Base-by-base conservation (phyloP, 35 echinoderm and acorn worm species). In the Patiria miniata region DNA sequence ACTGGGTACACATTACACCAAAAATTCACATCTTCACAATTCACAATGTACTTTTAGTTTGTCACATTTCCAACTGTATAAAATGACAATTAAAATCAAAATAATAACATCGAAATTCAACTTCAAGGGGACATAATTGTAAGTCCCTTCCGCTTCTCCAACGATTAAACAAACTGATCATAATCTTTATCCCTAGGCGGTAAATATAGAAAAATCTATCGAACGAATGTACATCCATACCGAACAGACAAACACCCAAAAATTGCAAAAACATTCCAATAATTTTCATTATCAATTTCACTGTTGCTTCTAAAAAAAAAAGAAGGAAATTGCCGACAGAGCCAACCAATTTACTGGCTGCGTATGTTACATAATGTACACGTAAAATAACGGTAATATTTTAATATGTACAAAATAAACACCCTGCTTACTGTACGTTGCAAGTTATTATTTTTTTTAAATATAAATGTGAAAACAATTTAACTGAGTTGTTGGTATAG, bases 301-400 rank as follows among this genome's bases (percentile, higher is more conserved):
- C 34, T 26, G 29, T 73, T 73, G 65, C 65, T 26, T 73, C 65
- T 73, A 73, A 73, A 73, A 73, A 73, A 73, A n/a, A n/a, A n/a
- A n/a, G n/a, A n/a, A n/a, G n/a, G n/a, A n/a, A 73, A 73, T 73
- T 73, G 65, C 65, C 65, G 29, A 73, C 65, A 73, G 65, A 73
- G 65, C 34, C 14, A 73, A 12, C 65, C 65, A 73, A 73, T 18
- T 22, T 73, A 26, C 23, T 73, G 65, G 65, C 65, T 34, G 65
- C 65, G 65, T 73, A 73, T 73, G 65, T 73, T 73, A 73, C 65
- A 73, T 73, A 73, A 73, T 73, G 65, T 73, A 73, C 65, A 73
- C 29, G 65, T 73, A 73, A 73, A 73, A 73, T 73, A 26, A 73
- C 29, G 26, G 19, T 73, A 73, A 47, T 47, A 6, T 12, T 47